Evolutionary conservation across 1,140 invertebrate genomes (phyloP).

Genomic region (Hylyphantes graminicola): DNA sequence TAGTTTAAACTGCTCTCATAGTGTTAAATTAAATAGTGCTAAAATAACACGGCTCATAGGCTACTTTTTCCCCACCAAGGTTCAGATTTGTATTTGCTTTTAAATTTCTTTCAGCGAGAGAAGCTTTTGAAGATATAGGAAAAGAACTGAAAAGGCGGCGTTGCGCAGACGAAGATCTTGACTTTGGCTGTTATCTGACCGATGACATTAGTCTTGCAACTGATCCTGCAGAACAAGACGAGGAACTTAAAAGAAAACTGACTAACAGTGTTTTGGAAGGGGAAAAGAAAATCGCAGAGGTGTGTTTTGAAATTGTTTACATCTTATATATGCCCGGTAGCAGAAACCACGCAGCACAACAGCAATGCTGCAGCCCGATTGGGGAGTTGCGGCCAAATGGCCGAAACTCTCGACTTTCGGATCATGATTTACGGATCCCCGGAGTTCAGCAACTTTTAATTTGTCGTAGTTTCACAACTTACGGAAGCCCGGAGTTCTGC

Average conservation of each 20-base stretch:
- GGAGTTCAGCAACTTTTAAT: background rate
- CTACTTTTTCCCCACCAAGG: too few species aligned
- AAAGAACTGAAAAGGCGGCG: conserved; percentile 66
- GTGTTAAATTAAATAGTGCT: too few species aligned
- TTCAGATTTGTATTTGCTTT: too few species aligned
- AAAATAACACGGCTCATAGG: too few species aligned
- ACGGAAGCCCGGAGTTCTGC: background rate
- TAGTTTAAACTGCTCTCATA: too few species aligned
- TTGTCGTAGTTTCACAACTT: background rate
- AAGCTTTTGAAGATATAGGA: conserved; percentile 67
- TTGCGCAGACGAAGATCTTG: conserved; percentile 64
- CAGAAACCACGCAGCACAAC: background rate
- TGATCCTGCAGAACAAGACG: conserved; percentile 58
- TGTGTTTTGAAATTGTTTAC: background rate
- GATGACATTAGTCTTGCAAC: conserved; percentile 9
- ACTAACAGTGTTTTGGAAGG: conserved; percentile 9
- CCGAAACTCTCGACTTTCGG: background rate
- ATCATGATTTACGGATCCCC: background rate
- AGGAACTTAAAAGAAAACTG: conserved; percentile 27
- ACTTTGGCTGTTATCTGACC: conserved; percentile 13
- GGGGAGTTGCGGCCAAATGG: background rate
- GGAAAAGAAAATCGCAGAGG: conserved; percentile 32
- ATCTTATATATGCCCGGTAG: background rate
- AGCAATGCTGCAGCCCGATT: background rate
- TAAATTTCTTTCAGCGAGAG: conserved; percentile 61